A percentile compares a stretch with the other conserved stretches of the same genome.
Conservation (phyloP, 2,888 invertebrate species). For the Erebia palarica region DNA sequence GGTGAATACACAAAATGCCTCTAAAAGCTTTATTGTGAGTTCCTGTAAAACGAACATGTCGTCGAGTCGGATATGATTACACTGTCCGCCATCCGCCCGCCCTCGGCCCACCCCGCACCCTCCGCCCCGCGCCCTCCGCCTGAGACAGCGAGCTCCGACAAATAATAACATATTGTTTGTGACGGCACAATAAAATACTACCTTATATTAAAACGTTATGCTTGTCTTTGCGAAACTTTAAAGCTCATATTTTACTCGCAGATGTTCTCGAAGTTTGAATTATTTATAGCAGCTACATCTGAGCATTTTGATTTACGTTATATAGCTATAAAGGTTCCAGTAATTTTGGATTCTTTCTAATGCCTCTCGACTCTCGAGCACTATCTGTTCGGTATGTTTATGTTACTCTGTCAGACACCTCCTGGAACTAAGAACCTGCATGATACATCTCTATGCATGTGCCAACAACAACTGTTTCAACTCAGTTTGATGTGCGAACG, state of each 20-base stretch:
- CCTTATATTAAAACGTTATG: constrained; percentile 16
- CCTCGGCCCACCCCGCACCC: not conserved
- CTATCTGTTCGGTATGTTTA: no score
- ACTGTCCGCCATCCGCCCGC: not conserved
- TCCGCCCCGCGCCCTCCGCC: not conserved
- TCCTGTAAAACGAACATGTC: constrained; percentile 9
- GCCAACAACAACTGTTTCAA: no score
- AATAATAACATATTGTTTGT: constrained; percentile 18
- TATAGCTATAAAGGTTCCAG: no score
- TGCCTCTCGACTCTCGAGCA: no score
- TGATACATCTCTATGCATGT: no score
- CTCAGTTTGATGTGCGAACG: no score
- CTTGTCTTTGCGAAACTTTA: not conserved
- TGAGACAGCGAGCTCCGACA: constrained; percentile 1
- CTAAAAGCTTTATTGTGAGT: constrained; percentile 1
- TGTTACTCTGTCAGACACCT: no score
- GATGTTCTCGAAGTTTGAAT: constrained; percentile 4
- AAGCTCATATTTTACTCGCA: not conserved
- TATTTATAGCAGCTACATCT: constrained; percentile 3
- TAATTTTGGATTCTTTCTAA: no score
- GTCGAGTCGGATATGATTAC: constrained; percentile 13
- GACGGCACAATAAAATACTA: constrained; percentile 12
- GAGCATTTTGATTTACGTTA: not conserved
- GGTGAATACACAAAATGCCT: not conserved
- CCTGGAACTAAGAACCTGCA: no score